Evolutionary conservation across 2,113 vertebrate genomes (phyloP).

Genomic region (Microtus pennsylvanicus): DNA sequence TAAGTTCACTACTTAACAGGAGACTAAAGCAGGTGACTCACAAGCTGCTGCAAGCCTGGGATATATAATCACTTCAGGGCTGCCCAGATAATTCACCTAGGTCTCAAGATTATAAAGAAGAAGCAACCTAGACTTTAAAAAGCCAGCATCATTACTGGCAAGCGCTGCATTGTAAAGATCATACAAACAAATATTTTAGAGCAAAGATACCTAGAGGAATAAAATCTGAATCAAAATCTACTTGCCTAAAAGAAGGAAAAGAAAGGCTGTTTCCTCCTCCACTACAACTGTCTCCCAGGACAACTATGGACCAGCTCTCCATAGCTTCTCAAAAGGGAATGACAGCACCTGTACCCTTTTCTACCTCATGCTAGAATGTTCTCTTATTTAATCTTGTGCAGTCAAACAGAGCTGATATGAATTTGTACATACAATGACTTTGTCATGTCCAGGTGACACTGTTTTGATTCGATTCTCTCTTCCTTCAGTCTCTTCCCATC

Average conservation of each 20-base stretch:
- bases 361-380: neutral
- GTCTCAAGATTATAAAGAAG: neutral
- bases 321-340: neutral
- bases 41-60: neutral
- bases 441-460: too few relatives aligned
- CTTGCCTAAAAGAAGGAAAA: neutral
- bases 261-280: neutral
- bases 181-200: neutral
- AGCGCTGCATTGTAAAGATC: neutral
- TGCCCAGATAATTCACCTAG: neutral
- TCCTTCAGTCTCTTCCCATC: neutral
- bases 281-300: neutral
- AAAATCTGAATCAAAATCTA: neutral
- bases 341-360: neutral
- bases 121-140: neutral
- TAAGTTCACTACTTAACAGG: neutral
- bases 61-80: neutral
- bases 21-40: neutral
- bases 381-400: too few relatives aligned
- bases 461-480: neutral
- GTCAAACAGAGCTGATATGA: neutral
- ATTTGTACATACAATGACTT: neutral
- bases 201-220: neutral
- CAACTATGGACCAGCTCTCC: neutral
- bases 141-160: neutral